Percentiles rank a stretch among this genome's conserved stretches.
phyloP scores from a whole-genome alignment of 2,113 vertebrate genomes.

The Burhinus oedicnemus region DNA sequence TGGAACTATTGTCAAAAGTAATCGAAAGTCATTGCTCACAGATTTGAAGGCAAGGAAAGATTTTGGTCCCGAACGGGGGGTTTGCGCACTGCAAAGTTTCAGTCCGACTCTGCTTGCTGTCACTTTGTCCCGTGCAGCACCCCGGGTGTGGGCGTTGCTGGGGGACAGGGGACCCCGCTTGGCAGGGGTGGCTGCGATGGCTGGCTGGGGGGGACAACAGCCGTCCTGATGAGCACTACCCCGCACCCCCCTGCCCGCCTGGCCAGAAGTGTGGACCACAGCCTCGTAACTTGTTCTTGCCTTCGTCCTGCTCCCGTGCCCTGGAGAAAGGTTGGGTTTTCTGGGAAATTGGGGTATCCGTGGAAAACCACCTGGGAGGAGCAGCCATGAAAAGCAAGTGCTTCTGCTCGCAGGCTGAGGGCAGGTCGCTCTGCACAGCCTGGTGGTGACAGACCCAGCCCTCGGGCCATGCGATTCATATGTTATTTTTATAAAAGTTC shows the following conservation, averaged over 20 bases:
- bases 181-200: not conserved
- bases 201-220: not conserved
- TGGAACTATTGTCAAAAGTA: not conserved
- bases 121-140: not conserved
- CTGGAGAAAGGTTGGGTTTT: not conserved
- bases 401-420: not conserved
- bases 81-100: not conserved
- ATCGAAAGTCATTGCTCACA: not conserved
- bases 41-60: not conserved
- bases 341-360: not conserved
- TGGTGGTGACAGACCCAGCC: not conserved
- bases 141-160: not conserved
- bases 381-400: not conserved
- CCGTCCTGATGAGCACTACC: not conserved
- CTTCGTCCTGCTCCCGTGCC: not conserved
- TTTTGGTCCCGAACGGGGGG: fast-evolving
- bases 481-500: not conserved
- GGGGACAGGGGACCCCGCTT: not conserved
- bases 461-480: fast-evolving
- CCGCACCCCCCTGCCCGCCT: not conserved
- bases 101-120: no score
- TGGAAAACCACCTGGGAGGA: not conserved
- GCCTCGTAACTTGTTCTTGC: not conserved
- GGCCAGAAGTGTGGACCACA: not conserved
- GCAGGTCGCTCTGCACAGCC: not conserved